phyloP scores from a whole-genome alignment of 2,888 invertebrate genomes.

The Watsonalla cultraria region DNA sequence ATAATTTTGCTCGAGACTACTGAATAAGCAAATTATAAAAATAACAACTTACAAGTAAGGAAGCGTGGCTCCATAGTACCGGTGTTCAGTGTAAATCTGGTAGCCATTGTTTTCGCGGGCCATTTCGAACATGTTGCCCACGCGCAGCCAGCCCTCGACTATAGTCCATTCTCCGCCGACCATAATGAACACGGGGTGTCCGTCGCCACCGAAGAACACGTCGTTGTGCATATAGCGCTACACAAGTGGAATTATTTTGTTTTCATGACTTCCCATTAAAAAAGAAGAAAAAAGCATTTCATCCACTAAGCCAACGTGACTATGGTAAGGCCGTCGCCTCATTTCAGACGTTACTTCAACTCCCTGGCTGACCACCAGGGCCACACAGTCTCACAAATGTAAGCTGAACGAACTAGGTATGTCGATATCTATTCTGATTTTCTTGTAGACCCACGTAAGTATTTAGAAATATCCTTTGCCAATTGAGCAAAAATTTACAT shows the following conservation, averaged over 20 bases:
- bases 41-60: conserved; percentile 81
- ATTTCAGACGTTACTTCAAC: too few species aligned
- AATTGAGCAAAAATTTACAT: too few species aligned
- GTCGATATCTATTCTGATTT: too few species aligned
- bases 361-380: too few species aligned
- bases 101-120: conserved; percentile 83
- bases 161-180: conserved; percentile 90
- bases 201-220: conserved; percentile 70
- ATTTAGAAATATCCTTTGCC: too few species aligned
- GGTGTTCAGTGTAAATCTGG: conserved; percentile 88
- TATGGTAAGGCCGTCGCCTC: too few species aligned
- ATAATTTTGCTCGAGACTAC: background rate
- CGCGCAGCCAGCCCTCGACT: conserved; percentile 73
- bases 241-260: conserved; percentile 1
- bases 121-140: conserved; percentile 83
- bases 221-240: conserved; percentile 79
- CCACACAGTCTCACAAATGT: too few species aligned
- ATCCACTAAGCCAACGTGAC: too few species aligned
- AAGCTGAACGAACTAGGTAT: too few species aligned
- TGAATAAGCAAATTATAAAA: background rate
- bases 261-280: background rate
- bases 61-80: conserved; percentile 87
- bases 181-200: conserved; percentile 81
- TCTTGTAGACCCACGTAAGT: too few species aligned
- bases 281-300: background rate